Conservation (phyloP, 2,113 vertebrate genomes). For the Caretta caretta region DNA sequence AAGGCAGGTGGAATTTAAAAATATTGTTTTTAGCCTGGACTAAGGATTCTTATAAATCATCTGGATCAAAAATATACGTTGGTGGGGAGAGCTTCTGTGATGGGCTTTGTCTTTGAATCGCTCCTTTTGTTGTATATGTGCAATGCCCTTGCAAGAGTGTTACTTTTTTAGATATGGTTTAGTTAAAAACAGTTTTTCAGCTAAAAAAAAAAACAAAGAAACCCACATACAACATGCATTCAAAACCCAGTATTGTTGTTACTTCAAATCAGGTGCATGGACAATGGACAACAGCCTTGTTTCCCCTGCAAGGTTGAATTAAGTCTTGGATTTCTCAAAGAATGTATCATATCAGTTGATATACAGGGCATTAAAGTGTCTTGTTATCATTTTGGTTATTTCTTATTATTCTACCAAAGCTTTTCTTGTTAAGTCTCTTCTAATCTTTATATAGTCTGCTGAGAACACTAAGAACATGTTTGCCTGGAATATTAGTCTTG, state of each 20-base stretch:
- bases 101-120: neutral
- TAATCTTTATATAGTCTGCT: neutral
- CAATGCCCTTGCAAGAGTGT: neutral
- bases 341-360: neutral
- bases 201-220: neutral
- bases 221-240: neutral
- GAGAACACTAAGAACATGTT: neutral
- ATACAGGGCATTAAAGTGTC: neutral
- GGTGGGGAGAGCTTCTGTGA: neutral
- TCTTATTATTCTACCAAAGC: neutral
- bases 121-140: neutral
- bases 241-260: neutral
- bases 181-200: neutral
- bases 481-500: neutral
- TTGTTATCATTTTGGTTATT: neutral
- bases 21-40: neutral
- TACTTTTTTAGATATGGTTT: neutral
- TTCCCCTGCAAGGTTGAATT: neutral
- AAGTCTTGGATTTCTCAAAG: neutral
- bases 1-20: neutral
- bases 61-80: neutral
- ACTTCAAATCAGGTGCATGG: neutral
- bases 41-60: neutral
- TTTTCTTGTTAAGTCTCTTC: neutral
- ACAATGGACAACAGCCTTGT: neutral